Evolutionary conservation across 53 echinoderm and acorn worm species (phyloP).

Genomic region (Luidia sarsii): DNA sequence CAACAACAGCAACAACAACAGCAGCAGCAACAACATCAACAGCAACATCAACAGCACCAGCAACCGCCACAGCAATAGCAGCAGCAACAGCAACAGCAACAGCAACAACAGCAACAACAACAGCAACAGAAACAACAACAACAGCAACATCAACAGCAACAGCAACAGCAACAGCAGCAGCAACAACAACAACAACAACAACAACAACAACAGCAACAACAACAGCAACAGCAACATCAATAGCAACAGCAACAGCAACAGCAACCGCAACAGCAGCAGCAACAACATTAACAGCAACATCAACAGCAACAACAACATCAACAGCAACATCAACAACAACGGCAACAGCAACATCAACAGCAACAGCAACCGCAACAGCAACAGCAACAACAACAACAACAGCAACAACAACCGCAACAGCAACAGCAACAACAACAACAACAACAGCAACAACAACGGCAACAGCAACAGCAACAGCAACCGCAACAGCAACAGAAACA

Average conservation of each 20-base stretch:
- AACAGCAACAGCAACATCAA: constrained; percentile 1
- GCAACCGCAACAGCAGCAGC: no score
- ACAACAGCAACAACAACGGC: not conserved
- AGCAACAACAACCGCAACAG: no score
- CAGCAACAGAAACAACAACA: no score
- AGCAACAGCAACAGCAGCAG: not conserved
- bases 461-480: no score
- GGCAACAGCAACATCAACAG: not conserved
- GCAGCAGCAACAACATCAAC: not conserved
- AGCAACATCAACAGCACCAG: not conserved
- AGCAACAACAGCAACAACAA: not conserved
- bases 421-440: not conserved
- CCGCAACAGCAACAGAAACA: no score
- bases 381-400: no score
- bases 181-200: not conserved
- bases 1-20: not conserved
- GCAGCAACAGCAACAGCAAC: not conserved
- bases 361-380: no score
- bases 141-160: no score
- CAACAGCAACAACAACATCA: not conserved
- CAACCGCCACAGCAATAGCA: no score
- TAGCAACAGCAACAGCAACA: no score
- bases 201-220: not conserved
- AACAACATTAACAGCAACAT: not conserved
- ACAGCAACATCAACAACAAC: not conserved